Evolutionary conservation across 2,888 invertebrate species (phyloP).

Genomic region (Pollenia amentaria): DNA sequence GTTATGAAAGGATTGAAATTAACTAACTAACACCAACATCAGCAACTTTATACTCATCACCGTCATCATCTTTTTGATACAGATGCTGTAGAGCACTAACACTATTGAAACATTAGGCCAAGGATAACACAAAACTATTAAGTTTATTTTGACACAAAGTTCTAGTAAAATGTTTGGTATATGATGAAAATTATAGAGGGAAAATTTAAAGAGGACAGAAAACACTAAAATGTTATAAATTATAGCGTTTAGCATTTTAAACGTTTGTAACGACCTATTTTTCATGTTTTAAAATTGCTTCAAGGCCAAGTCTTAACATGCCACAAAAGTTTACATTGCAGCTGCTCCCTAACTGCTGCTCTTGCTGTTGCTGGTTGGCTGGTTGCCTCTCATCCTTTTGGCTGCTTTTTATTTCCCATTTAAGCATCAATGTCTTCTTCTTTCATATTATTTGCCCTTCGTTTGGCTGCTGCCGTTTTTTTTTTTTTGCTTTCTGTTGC

Average conservation of each 20-base stretch:
- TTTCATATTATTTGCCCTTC: not conserved
- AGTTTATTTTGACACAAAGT: constrained; percentile 32
- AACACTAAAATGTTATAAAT: constrained; percentile 67
- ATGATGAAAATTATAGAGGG: not conserved
- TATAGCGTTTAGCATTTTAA: constrained; percentile 70
- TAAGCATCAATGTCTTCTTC: constrained; percentile 54
- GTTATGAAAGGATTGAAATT: constrained; percentile 15
- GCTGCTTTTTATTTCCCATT: constrained; percentile 17
- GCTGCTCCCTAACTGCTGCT: constrained; percentile 56
- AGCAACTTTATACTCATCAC: not conserved
- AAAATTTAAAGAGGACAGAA: not conserved
- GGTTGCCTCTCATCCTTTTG: constrained; percentile 9
- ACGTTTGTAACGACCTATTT: constrained; percentile 70
- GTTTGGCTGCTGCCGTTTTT: not conserved
- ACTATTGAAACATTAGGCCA: constrained; percentile 59
- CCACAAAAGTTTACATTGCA: constrained; percentile 69
- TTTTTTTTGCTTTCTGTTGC: not conserved
- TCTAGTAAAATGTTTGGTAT: too few relatives aligned
- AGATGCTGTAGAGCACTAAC: constrained; percentile 25
- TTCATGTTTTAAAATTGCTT: constrained; percentile 67
- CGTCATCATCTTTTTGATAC: not conserved
- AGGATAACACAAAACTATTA: constrained; percentile 72
- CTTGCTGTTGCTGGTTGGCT: constrained; percentile 21
- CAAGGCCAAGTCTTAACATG: constrained; percentile 72
- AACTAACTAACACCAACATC: constrained; percentile 27